These are phyloP conservation scores for Petrocephalus microphthalmus DNA, from an alignment of 2,113 vertebrate genomes.

Conservation along the genomic window DNA sequence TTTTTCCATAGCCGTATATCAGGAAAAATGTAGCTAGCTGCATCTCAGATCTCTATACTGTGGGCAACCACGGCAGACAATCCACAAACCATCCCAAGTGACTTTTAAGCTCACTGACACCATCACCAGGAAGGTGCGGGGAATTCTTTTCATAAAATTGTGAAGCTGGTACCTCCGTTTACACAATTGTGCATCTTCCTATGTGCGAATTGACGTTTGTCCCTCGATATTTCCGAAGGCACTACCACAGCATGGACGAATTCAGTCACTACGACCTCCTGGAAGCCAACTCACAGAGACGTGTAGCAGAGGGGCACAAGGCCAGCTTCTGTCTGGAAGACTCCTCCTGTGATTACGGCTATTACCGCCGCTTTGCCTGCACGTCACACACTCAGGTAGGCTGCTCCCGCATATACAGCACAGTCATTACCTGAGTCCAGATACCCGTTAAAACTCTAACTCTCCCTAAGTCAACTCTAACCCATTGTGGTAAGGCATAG, in stretches of 20 bases:
- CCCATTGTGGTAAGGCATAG: neutral
- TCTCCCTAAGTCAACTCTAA: neutral
- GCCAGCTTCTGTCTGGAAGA: constrained; percentile 96
- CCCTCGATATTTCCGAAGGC: constrained; percentile 54
- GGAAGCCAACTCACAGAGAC: constrained; percentile 65
- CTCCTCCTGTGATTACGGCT: constrained; percentile 90
- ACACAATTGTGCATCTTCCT: neutral
- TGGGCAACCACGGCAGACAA: neutral
- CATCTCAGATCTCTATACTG: neutral
- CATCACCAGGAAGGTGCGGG: neutral
- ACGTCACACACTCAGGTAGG: constrained; percentile 86
- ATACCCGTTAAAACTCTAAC: neutral
- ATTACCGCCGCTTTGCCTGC: constrained; percentile 85
- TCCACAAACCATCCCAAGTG: neutral
- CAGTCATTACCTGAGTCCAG: neutral
- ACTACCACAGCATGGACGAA: constrained; percentile 97
- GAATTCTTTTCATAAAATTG: neutral
- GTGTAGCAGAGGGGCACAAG: constrained; percentile 95
- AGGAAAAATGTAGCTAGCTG: neutral
- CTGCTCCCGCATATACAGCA: neutral
- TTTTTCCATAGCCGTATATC: neutral
- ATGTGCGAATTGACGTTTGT: neutral
- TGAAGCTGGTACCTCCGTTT: neutral
- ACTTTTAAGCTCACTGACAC: neutral
- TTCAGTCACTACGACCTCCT: constrained; percentile 92